Percentiles rank a stretch among this genome's conserved stretches.
Evolutionary conservation across 1,140 invertebrate genomes (phyloP).

Genomic region (Dryas iulia): DNA sequence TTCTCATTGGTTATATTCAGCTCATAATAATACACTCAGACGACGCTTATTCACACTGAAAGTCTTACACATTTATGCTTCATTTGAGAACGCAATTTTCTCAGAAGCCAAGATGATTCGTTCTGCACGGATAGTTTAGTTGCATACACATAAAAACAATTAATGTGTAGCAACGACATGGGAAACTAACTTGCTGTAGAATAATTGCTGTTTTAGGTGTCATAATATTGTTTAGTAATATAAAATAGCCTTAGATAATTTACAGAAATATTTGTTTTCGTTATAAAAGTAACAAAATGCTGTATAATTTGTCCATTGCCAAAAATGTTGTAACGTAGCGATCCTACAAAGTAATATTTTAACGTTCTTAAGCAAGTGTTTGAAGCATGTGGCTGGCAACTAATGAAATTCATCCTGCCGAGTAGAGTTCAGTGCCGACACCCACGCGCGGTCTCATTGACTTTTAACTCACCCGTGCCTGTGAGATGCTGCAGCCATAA

Average conservation of each 20-base stretch:
- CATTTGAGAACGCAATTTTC: conserved; percentile 34
- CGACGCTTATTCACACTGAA: conserved; percentile 10
- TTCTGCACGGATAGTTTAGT: conserved; percentile 42
- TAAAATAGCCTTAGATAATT: too few species aligned
- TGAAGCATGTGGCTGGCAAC: conserved; percentile 38
- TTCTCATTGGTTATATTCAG: neutral
- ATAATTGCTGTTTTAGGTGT: neutral
- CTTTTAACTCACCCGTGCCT: conserved; percentile 43
- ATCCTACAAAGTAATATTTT: neutral
- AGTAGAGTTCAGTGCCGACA: conserved; percentile 60
- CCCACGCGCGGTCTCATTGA: conserved; percentile 62
- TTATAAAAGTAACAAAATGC: too few species aligned
- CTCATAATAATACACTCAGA: neutral
- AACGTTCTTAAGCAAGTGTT: neutral
- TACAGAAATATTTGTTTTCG: too few species aligned
- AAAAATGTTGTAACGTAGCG: too few species aligned
- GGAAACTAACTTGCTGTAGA: neutral
- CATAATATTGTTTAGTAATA: too few species aligned
- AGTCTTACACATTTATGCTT: conserved; percentile 30
- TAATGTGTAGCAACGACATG: conserved; percentile 11
- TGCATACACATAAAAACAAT: conserved; percentile 16
- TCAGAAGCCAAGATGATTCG: conserved; percentile 46
- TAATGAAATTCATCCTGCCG: conserved; percentile 66
- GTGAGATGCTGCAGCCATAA: conserved; percentile 51
- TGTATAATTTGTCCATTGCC: too few species aligned